A percentile compares a stretch with the other conserved stretches of the same genome.
Evolutionary conservation across 2,888 invertebrate genomes (phyloP).

Genomic region (Drosophila helvetica): DNA sequence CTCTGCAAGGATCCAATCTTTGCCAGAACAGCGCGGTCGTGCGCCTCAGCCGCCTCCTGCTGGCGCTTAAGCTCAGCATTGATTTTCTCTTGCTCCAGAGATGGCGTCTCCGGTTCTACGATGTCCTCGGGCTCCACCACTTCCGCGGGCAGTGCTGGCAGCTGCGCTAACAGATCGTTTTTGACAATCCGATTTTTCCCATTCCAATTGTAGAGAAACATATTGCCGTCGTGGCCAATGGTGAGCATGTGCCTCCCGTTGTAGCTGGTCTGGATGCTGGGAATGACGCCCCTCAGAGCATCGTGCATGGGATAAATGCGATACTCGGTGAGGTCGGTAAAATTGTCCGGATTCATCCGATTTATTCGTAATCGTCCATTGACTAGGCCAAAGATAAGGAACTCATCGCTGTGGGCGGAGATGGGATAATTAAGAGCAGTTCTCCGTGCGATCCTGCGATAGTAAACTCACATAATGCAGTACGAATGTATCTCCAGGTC

Average conservation of each 20-base stretch:
- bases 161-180: neutral
- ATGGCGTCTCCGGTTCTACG: slow-evolving; percentile 72
- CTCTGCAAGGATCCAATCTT: slow-evolving; percentile 85
- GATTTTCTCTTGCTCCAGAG: slow-evolving; percentile 88
- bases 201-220: slow-evolving; percentile 88
- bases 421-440: neutral
- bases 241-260: slow-evolving; percentile 86
- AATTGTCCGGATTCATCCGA: slow-evolving; percentile 84
- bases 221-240: slow-evolving; percentile 90
- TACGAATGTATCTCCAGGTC: slow-evolving; percentile 86
- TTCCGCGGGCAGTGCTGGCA: slow-evolving; percentile 40
- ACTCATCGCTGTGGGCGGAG: slow-evolving; percentile 84
- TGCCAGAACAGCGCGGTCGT: slow-evolving; percentile 86
- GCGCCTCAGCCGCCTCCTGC: slow-evolving; percentile 84
- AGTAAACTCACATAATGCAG: slow-evolving; percentile 84
- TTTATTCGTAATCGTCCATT: slow-evolving; percentile 87
- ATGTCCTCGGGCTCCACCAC: slow-evolving; percentile 66
- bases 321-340: slow-evolving; percentile 87
- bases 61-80: slow-evolving; percentile 85
- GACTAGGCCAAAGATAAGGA: slow-evolving; percentile 86
- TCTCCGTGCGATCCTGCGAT: neutral
- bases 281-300: slow-evolving; percentile 88
- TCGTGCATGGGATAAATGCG: slow-evolving; percentile 91
- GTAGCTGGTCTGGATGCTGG: slow-evolving; percentile 87
- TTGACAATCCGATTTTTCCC: slow-evolving; percentile 52